phyloP scores from a whole-genome alignment of 1,140 invertebrate species.

The Drosophila auraria region DNA sequence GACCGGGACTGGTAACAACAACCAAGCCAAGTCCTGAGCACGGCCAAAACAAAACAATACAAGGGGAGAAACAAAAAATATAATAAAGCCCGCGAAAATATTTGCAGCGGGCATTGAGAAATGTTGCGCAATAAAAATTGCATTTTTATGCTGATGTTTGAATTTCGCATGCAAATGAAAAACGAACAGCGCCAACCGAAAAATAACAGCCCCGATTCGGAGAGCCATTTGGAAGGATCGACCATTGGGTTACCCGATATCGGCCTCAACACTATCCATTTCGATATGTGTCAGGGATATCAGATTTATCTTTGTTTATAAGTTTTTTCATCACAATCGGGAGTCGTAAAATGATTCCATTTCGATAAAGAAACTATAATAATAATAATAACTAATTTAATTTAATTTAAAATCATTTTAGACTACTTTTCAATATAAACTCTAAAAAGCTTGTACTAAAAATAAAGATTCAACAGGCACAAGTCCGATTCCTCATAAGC shows the following conservation, averaged over 20 bases:
- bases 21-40: constrained; percentile 41
- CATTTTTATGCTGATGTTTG: constrained; percentile 84
- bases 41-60: constrained; percentile 50
- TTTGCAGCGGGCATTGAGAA: constrained; percentile 82
- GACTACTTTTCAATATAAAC: no score
- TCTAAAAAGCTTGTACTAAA: no score
- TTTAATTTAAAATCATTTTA: no score
- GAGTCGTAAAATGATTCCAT: no score
- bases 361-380: no score
- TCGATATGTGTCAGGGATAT: background rate
- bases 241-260: constrained; percentile 24
- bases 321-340: background rate
- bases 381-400: no score
- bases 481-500: background rate
- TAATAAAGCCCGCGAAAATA: constrained; percentile 83
- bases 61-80: constrained; percentile 45
- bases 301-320: no score
- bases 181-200: constrained; percentile 64
- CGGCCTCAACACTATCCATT: background rate
- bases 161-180: constrained; percentile 83
- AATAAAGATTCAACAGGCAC: no score
- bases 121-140: constrained; percentile 83
- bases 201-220: constrained; percentile 24
- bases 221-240: constrained; percentile 2
- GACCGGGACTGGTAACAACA: background rate